phyloP scores from a whole-genome alignment of 64 coral and sea anemone genomes.

The Montipora foliosa region DNA sequence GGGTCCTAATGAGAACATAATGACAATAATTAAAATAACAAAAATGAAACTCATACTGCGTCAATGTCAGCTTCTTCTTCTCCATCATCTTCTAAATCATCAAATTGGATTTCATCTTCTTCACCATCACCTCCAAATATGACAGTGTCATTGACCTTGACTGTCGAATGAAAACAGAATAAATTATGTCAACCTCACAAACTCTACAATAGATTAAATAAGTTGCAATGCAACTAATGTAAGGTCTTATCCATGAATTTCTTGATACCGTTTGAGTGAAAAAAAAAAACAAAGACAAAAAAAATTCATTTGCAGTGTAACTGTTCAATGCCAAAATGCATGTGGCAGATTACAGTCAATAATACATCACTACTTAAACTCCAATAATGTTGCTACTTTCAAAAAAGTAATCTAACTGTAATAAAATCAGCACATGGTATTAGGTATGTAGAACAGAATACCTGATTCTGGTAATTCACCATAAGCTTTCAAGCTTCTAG shows the following conservation, averaged over 20 bases:
- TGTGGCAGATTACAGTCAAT: too few relatives aligned
- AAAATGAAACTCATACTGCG: conserved; percentile 61
- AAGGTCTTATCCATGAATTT: background rate
- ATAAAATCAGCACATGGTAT: too few relatives aligned
- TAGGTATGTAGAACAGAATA: background rate
- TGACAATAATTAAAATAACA: background rate
- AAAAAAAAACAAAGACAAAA: too few relatives aligned
- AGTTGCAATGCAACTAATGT: background rate
- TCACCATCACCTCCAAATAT: conserved; percentile 60
- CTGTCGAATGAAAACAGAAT: conserved; percentile 30
- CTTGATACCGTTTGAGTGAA: too few relatives aligned
- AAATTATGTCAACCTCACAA: background rate
- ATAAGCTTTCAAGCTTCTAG: conserved; percentile 85
- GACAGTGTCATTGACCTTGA: conserved; percentile 83
- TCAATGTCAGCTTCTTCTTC: conserved; percentile 92
- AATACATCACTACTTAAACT: too few relatives aligned
- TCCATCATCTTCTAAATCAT: conserved; percentile 58
- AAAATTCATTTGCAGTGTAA: too few relatives aligned
- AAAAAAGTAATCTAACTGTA: too few relatives aligned
- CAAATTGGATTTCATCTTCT: conserved; percentile 87
- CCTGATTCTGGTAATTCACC: conserved; percentile 91
- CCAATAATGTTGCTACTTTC: too few relatives aligned
- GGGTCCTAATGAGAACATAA: too few relatives aligned
- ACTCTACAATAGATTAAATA: background rate
- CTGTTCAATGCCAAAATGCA: too few relatives aligned